Evolutionary conservation across 2,888 invertebrate genomes (phyloP).

Genomic region (Calephelis perditalis): DNA sequence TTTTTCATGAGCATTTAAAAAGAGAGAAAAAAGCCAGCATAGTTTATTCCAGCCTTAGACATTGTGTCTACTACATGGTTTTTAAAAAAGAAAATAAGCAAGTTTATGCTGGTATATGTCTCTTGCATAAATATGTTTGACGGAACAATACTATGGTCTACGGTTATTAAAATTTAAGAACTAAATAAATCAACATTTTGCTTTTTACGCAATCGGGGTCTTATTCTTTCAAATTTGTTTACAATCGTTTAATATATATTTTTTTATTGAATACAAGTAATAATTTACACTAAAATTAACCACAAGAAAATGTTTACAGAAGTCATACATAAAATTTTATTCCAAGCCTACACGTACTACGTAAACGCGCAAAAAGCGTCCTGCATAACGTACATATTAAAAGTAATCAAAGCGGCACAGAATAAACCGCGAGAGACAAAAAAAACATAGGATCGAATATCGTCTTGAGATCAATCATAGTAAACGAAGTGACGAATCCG

Average conservation of each 20-base stretch:
- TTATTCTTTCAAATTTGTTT: neutral
- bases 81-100: too few relatives aligned
- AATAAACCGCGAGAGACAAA: slow-evolving; percentile 58
- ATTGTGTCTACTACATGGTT: too few relatives aligned
- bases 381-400: slow-evolving; percentile 60
- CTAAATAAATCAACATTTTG: neutral
- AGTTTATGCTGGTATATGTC: too few relatives aligned
- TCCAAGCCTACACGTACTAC: slow-evolving; percentile 64
- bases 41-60: too few relatives aligned
- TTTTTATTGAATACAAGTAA: slow-evolving; percentile 53
- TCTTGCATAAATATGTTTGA: too few relatives aligned
- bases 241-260: slow-evolving; percentile 37
- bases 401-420: slow-evolving; percentile 57
- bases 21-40: too few relatives aligned
- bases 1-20: too few relatives aligned
- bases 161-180: too few relatives aligned
- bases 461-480: slow-evolving; percentile 68
- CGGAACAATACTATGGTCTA: too few relatives aligned
- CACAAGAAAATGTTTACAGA: slow-evolving; percentile 59
- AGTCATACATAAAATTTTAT: slow-evolving; percentile 60
- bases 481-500: slow-evolving; percentile 44
- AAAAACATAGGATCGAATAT: slow-evolving; percentile 68
- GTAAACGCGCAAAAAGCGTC: slow-evolving; percentile 72
- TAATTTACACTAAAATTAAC: slow-evolving; percentile 69
- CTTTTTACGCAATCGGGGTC: neutral